These are phyloP conservation scores for Leptobrachium ailaonicum DNA, from an alignment of 2,113 vertebrate genomes.

Conservation along the genomic window DNA sequence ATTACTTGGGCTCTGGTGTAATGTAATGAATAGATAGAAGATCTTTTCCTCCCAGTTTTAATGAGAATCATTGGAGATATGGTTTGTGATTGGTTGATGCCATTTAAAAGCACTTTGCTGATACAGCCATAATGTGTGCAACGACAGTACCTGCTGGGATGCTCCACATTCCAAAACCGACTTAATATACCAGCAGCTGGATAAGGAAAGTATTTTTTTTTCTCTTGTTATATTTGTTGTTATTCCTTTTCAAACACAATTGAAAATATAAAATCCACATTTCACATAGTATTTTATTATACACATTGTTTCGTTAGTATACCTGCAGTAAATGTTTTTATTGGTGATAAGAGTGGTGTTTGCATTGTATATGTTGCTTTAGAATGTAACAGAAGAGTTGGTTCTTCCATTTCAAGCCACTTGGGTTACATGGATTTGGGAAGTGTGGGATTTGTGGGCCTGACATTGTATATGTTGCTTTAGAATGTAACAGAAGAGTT, in stretches of 20 bases:
- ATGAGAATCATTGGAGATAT: slow-evolving; percentile 34
- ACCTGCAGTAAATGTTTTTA: too few species aligned
- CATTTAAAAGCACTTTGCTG: slow-evolving; percentile 38
- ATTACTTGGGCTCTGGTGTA: slow-evolving; percentile 25
- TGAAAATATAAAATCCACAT: not conserved
- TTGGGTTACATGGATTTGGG: too few species aligned
- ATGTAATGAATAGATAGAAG: slow-evolving; percentile 23
- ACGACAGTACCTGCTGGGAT: slow-evolving; percentile 42
- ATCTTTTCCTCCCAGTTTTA: slow-evolving; percentile 17
- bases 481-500: too few species aligned
- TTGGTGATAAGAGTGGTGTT: too few species aligned
- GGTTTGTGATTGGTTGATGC: slow-evolving; percentile 37
- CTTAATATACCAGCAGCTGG: slow-evolving; percentile 42
- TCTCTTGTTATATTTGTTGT: not conserved
- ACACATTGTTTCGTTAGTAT: too few species aligned
- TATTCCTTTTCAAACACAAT: slow-evolving; percentile 2
- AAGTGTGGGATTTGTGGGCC: too few species aligned
- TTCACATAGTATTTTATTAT: not conserved
- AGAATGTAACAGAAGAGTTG: too few species aligned
- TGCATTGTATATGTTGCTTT: too few species aligned
- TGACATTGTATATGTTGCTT: too few species aligned
- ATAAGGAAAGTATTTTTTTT: slow-evolving; percentile 10
- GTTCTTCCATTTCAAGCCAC: too few species aligned
- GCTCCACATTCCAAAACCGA: slow-evolving; percentile 37
- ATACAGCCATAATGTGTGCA: slow-evolving; percentile 14